These are phyloP conservation scores for Boleophthalmus pectinirostris DNA, from an alignment of 2,113 vertebrate species.

Conservation along the genomic window DNA sequence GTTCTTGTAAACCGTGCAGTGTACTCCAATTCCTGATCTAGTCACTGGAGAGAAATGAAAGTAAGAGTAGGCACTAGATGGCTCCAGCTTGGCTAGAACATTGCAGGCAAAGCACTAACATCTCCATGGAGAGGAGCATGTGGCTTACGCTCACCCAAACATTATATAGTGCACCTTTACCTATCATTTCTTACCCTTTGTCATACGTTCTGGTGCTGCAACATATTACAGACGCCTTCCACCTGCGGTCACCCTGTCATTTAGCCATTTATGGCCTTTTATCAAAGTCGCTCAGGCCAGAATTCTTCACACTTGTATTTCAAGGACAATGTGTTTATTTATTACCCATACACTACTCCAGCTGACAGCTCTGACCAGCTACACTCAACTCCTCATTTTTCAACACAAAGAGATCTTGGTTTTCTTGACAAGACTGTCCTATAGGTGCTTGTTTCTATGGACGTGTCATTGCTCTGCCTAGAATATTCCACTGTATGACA, in stretches of 20 bases:
- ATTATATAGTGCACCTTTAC: no score
- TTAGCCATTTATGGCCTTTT: not conserved
- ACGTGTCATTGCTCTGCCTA: no score
- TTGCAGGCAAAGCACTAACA: no score
- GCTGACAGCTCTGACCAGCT: constrained; percentile 1
- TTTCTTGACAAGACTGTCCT: not conserved
- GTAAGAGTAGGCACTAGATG: no score
- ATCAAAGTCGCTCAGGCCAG: not conserved
- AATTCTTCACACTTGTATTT: not conserved
- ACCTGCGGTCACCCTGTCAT: not conserved
- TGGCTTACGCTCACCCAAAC: no score
- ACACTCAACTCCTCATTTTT: not conserved
- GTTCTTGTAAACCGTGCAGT: no score
- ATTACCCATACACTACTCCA: not conserved
- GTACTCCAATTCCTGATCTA: no score
- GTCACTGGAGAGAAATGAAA: no score
- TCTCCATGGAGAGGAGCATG: no score
- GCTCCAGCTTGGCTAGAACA: no score
- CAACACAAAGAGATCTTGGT: not conserved
- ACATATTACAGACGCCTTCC: not conserved
- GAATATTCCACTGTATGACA: no score
- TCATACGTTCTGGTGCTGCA: not conserved
- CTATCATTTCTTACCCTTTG: not conserved
- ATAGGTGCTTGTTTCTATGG: no score
- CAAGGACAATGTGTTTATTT: not conserved